Percentiles rank a stretch among this genome's conserved stretches.
These are phyloP conservation scores for Micrasema longulum DNA, from an alignment of 1,140 invertebrate species.

Conservation along the genomic window DNA sequence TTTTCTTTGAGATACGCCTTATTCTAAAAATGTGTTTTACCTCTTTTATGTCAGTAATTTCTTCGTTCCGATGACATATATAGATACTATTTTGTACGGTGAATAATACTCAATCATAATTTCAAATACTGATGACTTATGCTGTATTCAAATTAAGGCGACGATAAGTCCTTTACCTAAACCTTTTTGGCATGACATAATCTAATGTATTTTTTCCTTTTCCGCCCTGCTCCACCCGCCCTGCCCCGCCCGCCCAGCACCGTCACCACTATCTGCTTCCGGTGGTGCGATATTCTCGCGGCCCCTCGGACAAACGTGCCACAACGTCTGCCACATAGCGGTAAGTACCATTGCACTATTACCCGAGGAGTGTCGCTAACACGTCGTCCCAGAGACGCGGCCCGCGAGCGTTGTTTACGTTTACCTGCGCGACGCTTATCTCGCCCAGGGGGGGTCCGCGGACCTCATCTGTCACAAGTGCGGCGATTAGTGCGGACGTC, in stretches of 20 bases:
- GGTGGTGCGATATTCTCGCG: constrained; percentile 40
- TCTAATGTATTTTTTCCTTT: constrained; percentile 32
- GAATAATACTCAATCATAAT: too few relatives aligned
- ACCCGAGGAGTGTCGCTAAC: constrained; percentile 7
- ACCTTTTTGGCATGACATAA: constrained; percentile 1
- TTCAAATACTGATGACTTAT: too few relatives aligned
- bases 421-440: neutral
- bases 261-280: constrained; percentile 49
- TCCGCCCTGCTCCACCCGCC: constrained; percentile 31
- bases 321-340: constrained; percentile 44
- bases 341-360: constrained; percentile 46
- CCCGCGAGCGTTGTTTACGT: constrained; percentile 22
- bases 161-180: too few relatives aligned
- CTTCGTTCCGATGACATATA: too few relatives aligned
- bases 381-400: neutral
- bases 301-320: constrained; percentile 28
- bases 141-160: too few relatives aligned
- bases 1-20: too few relatives aligned
- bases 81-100: too few relatives aligned
- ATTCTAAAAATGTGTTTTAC: too few relatives aligned
- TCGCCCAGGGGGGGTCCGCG: constrained; percentile 18
- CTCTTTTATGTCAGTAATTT: too few relatives aligned
- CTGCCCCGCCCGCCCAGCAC: constrained; percentile 15
- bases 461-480: neutral
- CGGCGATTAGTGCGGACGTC: neutral